Base-by-base conservation (phyloP, 2,113 vertebrate genomes). In the Ploceus nigricollis region DNA sequence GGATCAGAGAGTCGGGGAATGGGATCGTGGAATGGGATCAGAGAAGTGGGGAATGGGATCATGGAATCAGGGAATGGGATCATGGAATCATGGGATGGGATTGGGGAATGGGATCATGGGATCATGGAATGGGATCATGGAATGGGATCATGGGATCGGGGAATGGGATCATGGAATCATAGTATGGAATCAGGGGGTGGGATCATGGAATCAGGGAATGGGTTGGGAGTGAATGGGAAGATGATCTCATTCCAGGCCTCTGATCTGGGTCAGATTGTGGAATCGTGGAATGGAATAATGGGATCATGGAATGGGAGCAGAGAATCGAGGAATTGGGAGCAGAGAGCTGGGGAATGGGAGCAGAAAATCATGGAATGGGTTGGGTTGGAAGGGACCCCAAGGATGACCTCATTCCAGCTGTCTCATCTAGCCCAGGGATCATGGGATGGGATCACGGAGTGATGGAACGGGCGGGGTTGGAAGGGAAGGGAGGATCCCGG, bases 1-100 rank as follows among this genome's bases (percentile, higher is more conserved):
- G n/a, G 24, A 35, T 27, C 8, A 1, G 4, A 0, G 65, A 48
- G 11, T 7, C 1, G 0, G 1, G 68, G 37, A 40, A 33, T 22
- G 35, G 35, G 10, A 35, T 20, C 8, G 10, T 3, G 19, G 19
- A 11, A 31, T 27, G 2, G 9, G 12, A 57, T n/a, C 14, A 13
- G 4, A 6, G 25, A 28, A 20, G 3, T 0, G 5, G 28, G 40
- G 33, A 22, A 57, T 16, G 40, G 14, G 24, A 31, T 13, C 11
- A 24, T 15, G 21, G 31, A 18, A 31, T 18, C 15, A 24, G 10
- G 30, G 30, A 33, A 65, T 24, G 28, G 28, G 39, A 63, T 31
- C 27, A 21, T 2, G 6, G 15, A 58, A 39, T n/a, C n/a, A n/a
- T n/a, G n/a, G n/a, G n/a, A n/a, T n/a, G n/a, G n/a, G n/a, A 35